A percentile compares a stretch with the other conserved stretches of the same genome.
These are phyloP conservation scores for Drosophila neotestacea DNA, from an alignment of 2,888 invertebrate species.

Conservation along the genomic window DNA sequence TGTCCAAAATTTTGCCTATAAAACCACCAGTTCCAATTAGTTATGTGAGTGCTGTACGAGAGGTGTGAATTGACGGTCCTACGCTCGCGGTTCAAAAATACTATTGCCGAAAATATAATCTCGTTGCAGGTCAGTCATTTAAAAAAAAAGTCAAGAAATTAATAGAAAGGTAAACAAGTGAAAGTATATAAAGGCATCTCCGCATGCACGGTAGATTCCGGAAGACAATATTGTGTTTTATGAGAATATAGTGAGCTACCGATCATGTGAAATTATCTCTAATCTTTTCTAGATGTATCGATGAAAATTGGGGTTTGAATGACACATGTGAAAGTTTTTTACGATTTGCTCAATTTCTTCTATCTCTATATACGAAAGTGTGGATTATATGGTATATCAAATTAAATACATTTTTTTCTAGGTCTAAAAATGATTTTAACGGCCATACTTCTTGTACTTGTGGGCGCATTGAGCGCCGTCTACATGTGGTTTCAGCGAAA, in stretches of 20 bases:
- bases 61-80: conserved; percentile 40
- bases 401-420: background rate
- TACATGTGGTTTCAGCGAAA: conserved; percentile 83
- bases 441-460: conserved; percentile 63
- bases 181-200: background rate
- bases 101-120: background rate
- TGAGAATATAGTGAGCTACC: no score
- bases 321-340: background rate
- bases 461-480: conserved; percentile 49
- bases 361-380: no score
- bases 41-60: conserved; percentile 23
- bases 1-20: conserved; percentile 33
- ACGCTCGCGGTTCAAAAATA: background rate
- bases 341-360: no score
- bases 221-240: background rate
- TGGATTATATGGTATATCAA: no score
- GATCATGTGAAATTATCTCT: background rate
- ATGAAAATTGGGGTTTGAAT: background rate
- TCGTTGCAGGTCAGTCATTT: background rate
- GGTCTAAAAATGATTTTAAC: conserved; percentile 60
- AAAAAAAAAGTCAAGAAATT: background rate
- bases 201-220: background rate
- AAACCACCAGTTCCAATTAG: conserved; percentile 20
- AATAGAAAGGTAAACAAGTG: background rate
- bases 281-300: background rate